A percentile compares a stretch with the other conserved stretches of the same genome.
phyloP scores from a whole-genome alignment of 1,140 invertebrate genomes.

The Saxidomus purpurata region DNA sequence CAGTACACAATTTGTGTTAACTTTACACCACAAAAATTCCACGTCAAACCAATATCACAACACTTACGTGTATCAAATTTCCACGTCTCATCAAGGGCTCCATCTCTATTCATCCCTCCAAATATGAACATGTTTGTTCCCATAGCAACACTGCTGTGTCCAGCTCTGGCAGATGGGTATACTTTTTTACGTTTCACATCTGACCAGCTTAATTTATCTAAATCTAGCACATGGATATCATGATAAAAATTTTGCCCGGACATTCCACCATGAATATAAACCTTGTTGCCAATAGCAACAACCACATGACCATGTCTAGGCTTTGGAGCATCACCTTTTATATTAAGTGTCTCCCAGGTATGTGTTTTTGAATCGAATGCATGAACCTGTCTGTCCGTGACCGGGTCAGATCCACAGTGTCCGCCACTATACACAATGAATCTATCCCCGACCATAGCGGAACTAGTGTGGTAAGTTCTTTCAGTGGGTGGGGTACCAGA shows the following conservation, averaged over 20 bases:
- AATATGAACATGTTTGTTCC: constrained; percentile 83
- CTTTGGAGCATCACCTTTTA: constrained; percentile 83
- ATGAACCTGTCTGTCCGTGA: constrained; percentile 85
- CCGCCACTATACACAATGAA: constrained; percentile 86
- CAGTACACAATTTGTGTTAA: too few species aligned
- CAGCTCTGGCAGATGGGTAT: constrained; percentile 83
- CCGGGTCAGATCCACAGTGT: constrained; percentile 83
- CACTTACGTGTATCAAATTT: constrained; percentile 83
- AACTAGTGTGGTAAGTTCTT: constrained; percentile 83
- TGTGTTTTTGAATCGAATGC: constrained; percentile 79
- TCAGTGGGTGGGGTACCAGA: constrained; percentile 81
- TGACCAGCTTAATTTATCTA: constrained; percentile 82
- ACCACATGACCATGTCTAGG: constrained; percentile 86
- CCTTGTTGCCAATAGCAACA: constrained; percentile 79
- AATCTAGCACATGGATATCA: constrained; percentile 85
- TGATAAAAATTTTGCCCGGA: constrained; percentile 84
- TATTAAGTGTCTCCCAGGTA: constrained; percentile 80
- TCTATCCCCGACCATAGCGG: constrained; percentile 79
- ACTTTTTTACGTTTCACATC: constrained; percentile 80
- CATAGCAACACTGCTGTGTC: constrained; percentile 81
- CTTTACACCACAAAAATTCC: neutral
- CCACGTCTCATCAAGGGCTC: constrained; percentile 85
- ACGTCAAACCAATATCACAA: neutral
- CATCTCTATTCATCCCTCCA: constrained; percentile 85
- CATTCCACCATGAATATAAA: constrained; percentile 86